Evolutionary conservation across 2,113 vertebrate species (phyloP).

Genomic region (Hemiprocne comata): DNA sequence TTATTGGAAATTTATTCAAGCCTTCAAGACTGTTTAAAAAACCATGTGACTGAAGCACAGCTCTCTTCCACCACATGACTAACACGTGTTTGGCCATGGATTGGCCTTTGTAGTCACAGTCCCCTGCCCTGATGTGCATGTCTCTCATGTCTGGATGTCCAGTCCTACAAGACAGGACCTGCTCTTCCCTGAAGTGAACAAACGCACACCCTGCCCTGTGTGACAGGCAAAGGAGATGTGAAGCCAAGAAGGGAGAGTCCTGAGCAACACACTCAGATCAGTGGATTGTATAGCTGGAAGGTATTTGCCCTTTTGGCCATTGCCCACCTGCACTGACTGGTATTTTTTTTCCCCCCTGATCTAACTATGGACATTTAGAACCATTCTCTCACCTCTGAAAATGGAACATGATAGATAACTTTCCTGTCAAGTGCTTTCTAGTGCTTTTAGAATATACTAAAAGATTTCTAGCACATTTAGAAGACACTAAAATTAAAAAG

Average conservation of each 20-base stretch:
- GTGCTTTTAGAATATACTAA: background rate
- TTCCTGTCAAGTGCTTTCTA: background rate
- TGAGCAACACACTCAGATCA: background rate
- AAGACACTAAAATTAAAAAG: background rate
- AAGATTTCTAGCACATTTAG: background rate
- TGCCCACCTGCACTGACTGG: background rate
- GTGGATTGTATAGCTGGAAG: background rate
- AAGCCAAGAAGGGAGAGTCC: background rate
- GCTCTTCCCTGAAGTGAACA: accelerated
- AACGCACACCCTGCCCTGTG: background rate
- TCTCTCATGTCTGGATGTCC: background rate
- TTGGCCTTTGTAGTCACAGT: background rate
- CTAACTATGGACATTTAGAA: background rate
- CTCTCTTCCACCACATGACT: background rate
- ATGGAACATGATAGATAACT: background rate
- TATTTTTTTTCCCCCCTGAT: background rate
- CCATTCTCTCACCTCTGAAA: background rate
- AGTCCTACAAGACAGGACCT: background rate
- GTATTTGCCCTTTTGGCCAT: background rate
- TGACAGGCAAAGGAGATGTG: background rate
- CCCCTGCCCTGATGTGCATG: background rate
- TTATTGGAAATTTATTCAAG: background rate
- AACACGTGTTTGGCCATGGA: background rate
- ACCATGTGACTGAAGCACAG: background rate
- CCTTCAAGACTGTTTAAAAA: background rate